Base-by-base conservation (phyloP, 1,140 invertebrate genomes). In the Drosophila albomicans region DNA sequence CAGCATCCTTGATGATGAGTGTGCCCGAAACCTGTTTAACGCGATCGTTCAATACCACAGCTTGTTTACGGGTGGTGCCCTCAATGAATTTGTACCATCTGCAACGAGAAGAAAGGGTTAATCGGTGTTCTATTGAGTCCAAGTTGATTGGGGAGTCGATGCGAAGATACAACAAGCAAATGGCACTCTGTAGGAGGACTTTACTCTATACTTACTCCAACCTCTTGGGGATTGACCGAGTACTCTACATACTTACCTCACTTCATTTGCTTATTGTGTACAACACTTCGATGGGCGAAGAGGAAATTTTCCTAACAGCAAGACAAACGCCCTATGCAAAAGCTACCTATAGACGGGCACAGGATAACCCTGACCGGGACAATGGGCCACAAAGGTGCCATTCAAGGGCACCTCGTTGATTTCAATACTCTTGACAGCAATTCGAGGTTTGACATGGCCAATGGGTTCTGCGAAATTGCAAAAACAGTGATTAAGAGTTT, bases 1-100 rank as follows among this genome's bases (percentile, higher is more conserved):
- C 96, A 20, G 97, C 97, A 91, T 98, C 97, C 67, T 96, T 95
- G 66, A 99, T 98, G 75, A 98, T 97, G 66, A 99, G 93, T 64
- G 98, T 99, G 64, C 98, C 98, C 74, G 97, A 98, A n/a, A 98
- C 96, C 94, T 98, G 97, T 84, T 97, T 97, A 1, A 98, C 96
- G 77, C 97, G 95, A 51, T 98, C 97, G 91, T 97, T 96, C 54
- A 98, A 93, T 43, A 95, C 94, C 3, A 98, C 97, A 15, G 96
- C 96, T 92, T 97, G 96, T 90, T 97, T 97, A 32, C 96, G 94
- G 3, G 95, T 95, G 0, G 96, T 96, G 25, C 96, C 96, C 75
- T 98, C 97, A 73, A 97, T 96, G 92, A 98, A 98, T 91, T 98
- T 98, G 93, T 97, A 98, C 97, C 97, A 98, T 94, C 97, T 98